A percentile compares a stretch with the other conserved stretches of the same genome.
phyloP scores from a whole-genome alignment of 2,797 vertebrate species.

The Acropternis orthonyx region DNA sequence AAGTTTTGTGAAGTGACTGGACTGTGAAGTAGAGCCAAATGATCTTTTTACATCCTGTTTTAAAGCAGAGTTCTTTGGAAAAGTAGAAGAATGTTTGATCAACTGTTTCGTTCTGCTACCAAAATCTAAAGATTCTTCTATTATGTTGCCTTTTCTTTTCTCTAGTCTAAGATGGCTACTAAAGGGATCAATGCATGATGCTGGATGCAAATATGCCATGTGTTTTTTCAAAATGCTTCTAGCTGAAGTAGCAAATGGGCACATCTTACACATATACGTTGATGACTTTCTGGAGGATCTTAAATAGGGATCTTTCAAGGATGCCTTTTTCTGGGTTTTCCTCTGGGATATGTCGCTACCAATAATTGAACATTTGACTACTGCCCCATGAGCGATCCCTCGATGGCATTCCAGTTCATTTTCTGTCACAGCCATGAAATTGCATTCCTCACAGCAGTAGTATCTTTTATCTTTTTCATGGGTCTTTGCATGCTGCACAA shows the following conservation, averaged over 20 bases:
- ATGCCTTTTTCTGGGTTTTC: constrained; percentile 77
- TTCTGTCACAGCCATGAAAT: constrained; percentile 85
- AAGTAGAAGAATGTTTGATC: constrained; percentile 75
- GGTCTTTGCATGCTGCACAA: constrained; percentile 86
- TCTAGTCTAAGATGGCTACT: constrained; percentile 75
- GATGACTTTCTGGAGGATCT: constrained; percentile 78
- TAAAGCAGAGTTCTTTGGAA: constrained; percentile 84
- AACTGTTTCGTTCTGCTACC: constrained; percentile 74
- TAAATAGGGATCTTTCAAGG: constrained; percentile 71
- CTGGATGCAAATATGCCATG: constrained; percentile 82
- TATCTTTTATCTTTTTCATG: constrained; percentile 88
- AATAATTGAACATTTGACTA: constrained; percentile 77
- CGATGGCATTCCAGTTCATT: constrained; percentile 86
- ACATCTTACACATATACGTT: constrained; percentile 78
- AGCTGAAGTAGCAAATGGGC: constrained; percentile 81
- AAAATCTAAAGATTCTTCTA: constrained; percentile 72
- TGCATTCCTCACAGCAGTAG: constrained; percentile 87
- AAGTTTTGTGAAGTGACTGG: constrained; percentile 78
- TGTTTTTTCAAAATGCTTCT: constrained; percentile 88
- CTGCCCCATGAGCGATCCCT: constrained; percentile 81
- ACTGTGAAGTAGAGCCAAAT: constrained; percentile 75
- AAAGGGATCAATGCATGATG: constrained; percentile 76
- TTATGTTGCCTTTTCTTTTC: constrained; percentile 75
- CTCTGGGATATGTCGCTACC: constrained; percentile 72
- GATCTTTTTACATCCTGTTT: constrained; percentile 81